Evolutionary conservation across 2,797 vertebrate species (phyloP).

Genomic region (Mormyrops boulengeri): DNA sequence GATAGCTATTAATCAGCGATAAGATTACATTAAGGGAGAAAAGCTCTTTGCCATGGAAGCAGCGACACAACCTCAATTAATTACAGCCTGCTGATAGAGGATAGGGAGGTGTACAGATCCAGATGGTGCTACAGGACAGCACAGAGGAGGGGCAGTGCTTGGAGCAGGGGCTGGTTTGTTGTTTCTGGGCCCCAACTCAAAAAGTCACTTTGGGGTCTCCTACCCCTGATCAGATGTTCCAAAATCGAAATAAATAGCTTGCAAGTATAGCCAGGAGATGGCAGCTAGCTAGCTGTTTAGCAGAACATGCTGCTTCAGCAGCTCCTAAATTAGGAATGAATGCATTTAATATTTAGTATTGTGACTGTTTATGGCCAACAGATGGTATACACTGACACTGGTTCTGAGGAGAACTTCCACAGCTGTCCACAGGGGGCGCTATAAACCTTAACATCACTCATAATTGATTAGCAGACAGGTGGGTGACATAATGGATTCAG

Average conservation of each 20-base stretch:
- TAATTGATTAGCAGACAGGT: neutral
- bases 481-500: neutral
- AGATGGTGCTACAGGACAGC: neutral
- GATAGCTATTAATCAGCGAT: slow-evolving; percentile 67
- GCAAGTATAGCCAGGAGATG: neutral
- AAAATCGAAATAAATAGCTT: neutral
- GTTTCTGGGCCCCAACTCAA: neutral
- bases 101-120: neutral
- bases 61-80: slow-evolving; percentile 44
- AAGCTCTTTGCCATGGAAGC: slow-evolving; percentile 34
- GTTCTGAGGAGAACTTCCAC: neutral
- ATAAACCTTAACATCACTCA: neutral
- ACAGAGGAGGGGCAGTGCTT: neutral
- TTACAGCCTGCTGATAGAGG: slow-evolving; percentile 30
- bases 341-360: neutral
- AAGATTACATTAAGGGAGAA: slow-evolving; percentile 47
- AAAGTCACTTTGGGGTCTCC: neutral
- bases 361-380: neutral
- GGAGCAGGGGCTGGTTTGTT: neutral
- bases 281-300: neutral
- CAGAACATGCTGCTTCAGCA: neutral
- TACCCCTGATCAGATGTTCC: neutral
- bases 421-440: neutral
- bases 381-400: neutral
- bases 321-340: neutral